Base-by-base conservation (phyloP, 1,140 invertebrate genomes). In the Neodiprion pinetum region DNA sequence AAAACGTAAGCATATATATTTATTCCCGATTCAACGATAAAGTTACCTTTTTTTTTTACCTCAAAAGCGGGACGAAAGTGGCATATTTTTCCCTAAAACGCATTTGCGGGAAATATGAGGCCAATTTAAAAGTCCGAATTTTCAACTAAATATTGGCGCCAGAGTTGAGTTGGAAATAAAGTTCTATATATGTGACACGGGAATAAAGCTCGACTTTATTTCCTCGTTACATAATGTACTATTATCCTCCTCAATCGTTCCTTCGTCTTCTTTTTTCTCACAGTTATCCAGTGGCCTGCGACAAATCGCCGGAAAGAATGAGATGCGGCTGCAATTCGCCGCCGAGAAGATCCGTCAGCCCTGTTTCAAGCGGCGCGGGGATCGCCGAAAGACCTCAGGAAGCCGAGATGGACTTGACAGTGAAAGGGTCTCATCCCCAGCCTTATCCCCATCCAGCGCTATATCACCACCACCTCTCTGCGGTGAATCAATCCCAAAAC, bases 391-490 rank as follows among this genome's bases (percentile, higher is more conserved):
- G 84, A 74, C 86, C 85, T 48, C 87, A 89, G 74, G 87, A 88
- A 72, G 80, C 86, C 11, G 87, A 89, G 61, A 89, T 89, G 78
- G 87, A 88, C 76, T 80, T 89, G 23, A 89, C 87, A 8, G 80
- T 89, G 68, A 88, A 88, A 72, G 81, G 82, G 49, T 82, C 80
- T 50, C 81, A 83, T 75, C 80, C 82, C 14, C 72, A 80, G 8
- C 82, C 83, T 67, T 80, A 84, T 65, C 72, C 81, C 17, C 81
- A 80, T 77, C 83, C 84, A 67, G 76, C 82, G n/a, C 80, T 80
- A 21, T 79, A 87, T 1, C 85, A 85, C 53, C 86, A 86, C 77
- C 87, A 88, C 68, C 76, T 75, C 74, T 65, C 85, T 67, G 77
- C 82, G 40, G 81, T 48, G 70, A 81, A 73, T 69, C 72, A 76